Base-by-base conservation (phyloP, 2,113 vertebrate genomes). In the Penelope pileata region DNA sequence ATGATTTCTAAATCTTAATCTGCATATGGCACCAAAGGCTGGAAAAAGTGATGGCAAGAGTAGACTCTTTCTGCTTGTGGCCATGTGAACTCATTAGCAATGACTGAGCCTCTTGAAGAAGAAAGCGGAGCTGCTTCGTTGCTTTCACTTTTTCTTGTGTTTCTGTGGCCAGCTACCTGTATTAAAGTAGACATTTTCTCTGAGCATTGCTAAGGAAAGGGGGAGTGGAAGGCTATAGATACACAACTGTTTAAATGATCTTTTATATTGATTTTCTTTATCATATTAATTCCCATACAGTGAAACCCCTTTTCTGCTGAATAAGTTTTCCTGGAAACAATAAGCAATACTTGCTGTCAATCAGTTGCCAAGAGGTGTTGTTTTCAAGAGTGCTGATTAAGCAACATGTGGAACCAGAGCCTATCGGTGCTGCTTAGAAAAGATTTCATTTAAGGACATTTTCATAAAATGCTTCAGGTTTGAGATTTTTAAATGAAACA, bases 321-420 rank as follows among this genome's bases (percentile, higher is more conserved):
- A 93, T 94, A 92, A 74, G 92, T 94, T 91, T 74, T 93, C 45
- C 85, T 91, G 72, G 17, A 95, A 91, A 83, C 68, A 92, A 78
- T 88, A 86, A 91, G 60, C 86, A 84, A 83, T 95, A 45, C 22
- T 80, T 78, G 5, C 75, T 88, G 94, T 96, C 96, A 94, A 88
- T 96, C 96, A 95, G 1, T 27, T 91, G 94, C 58, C 50, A 68
- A 83, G 73, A 93, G 86, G 30, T 92, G 74, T 15, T 91, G 75
- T 92, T 94, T 94, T 72, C 56, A 74, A 23, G 63, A 90, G 58
- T 88, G 91, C 85, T 88, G 95, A 96, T 91, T 68, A 95, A 96
- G 91, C 93, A 92, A 26, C 76, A 38, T 8, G 5, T 43, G 59
- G 45, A 89, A 80, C 21, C 21, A 30, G 32, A 90, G 29, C 16